Evolutionary conservation across 2,113 vertebrate genomes (phyloP), one percentile per base, ranked within the genome.

Genomic region (Thunnus thynnus): DNA sequence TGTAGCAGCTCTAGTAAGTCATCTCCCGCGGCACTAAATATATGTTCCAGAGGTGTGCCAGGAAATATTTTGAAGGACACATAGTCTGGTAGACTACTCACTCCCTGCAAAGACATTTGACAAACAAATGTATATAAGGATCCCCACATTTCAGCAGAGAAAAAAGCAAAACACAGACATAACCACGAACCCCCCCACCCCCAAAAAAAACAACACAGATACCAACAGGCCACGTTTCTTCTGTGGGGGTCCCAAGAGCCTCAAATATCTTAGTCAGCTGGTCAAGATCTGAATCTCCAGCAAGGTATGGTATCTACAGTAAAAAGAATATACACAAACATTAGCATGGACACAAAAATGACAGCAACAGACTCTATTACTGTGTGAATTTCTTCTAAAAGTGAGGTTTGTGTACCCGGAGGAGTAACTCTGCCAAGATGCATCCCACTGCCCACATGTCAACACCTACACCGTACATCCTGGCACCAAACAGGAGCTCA

Each of bases 371-470:
- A 41, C 18, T 8, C 4, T 17, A 3, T 32, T 11, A 50, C 8
- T 57, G 3, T 27, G 5, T 17, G 14, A 46, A 41, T 72, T 25
- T 46, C 6, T 80, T 17, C 36, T 58, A 83, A 18, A 80, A 54
- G 54, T 63, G 41, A 58, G 20, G 22, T 73, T 77, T 82, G 56
- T 56, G 3, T 94, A 99, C 98, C 94, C 98, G 93, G 36, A 99
- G 96, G 4, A 99, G 96, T 61, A 99, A 87, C 84, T 99, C 98
- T 62, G 98, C 97, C 89, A 99, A 93, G 91, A 99, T 99, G 90
- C 98, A 99, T 72, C 98, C 98, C 63, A 99, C 97, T 81, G 98
- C 98, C 98, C 98, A 99, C 97, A 99, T 99, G 91, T 99, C 98
- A 2, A 99, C 98, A 51, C 98, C 97, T 13, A 99, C 97, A 30